Base-by-base conservation (phyloP, 2,113 vertebrate genomes). In the Grus americana region DNA sequence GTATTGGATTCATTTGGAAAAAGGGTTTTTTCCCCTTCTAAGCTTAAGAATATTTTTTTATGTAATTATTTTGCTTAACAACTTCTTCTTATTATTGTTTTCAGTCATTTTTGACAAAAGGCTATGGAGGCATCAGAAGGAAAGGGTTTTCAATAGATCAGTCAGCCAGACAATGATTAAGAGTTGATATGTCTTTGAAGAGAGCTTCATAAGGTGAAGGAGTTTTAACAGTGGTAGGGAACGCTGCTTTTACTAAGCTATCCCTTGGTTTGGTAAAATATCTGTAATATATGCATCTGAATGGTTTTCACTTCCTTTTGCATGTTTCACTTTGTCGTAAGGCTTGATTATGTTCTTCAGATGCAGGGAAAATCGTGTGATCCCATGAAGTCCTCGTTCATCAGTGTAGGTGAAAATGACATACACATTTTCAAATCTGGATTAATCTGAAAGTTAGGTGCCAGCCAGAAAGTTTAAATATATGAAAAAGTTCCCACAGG, bases 1-100 rank as follows among this genome's bases (percentile, higher is more conserved):
- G 4, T 58, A 29, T 55, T 34, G 4, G 14, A 15, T 36, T 93
- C 13, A n/a, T 24, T 59, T 26, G 34, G 34, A 22, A 73, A 86
- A 24, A 46, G 5, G 3, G 4, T 2, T 8, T 2, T 11, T 15
- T 11, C 3, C 4, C 26, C 3, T 3, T 13, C 36, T 14, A 84
- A 38, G 0, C 2, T 42, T 67, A 62, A n/a, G 30, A 73, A 30
- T 50, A 40, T 20, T 47, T 20, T 58, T 63, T 22, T 15, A 9
- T 3, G 1, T 30, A 14, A 27, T 46, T 42, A 29, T 38, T 85
- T 83, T 76, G 3, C 44, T 42, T 54, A 58, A 26, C 4, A 38
- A 38, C 38, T 38, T 46, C 19, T 44, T 29, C 11, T 89, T 49
- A 9, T 44, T 55, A 7, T 17, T 63, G 3, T 66, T 65, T 84